Evolutionary conservation across 2,888 invertebrate species (phyloP).

Genomic region (Tachina lurida): DNA sequence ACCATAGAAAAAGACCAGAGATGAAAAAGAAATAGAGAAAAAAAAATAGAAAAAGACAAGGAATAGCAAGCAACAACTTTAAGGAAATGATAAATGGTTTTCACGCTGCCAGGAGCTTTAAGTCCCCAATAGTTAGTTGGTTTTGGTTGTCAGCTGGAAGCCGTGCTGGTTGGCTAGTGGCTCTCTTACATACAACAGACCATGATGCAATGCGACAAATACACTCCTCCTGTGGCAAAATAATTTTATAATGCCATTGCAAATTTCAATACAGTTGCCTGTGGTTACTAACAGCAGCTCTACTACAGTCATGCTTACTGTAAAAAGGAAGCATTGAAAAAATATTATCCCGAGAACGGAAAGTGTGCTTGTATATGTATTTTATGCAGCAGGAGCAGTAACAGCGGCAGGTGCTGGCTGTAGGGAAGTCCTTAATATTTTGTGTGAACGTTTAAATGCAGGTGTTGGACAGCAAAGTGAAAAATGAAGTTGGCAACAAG

Average conservation of each 20-base stretch:
- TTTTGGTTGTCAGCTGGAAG: slow-evolving; percentile 62
- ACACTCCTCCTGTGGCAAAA: slow-evolving; percentile 68
- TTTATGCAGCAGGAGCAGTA: slow-evolving; percentile 1
- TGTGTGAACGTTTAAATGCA: slow-evolving; percentile 19
- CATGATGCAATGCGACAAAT: slow-evolving; percentile 71
- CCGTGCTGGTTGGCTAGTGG: slow-evolving; percentile 37
- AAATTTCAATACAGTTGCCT: slow-evolving; percentile 68
- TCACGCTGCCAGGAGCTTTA: slow-evolving; percentile 71
- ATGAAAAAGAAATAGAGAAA: slow-evolving; percentile 14
- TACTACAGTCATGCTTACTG: slow-evolving; percentile 20
- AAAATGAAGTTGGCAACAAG: slow-evolving; percentile 72
- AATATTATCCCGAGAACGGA: background rate
- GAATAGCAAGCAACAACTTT: slow-evolving; percentile 48
- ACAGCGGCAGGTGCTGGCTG: slow-evolving; percentile 1
- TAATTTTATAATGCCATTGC: slow-evolving; percentile 64
- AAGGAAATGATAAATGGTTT: slow-evolving; percentile 73
- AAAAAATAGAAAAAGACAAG: slow-evolving; percentile 11
- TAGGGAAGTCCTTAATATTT: slow-evolving; percentile 26
- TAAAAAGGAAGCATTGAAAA: slow-evolving; percentile 8
- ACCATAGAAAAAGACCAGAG: slow-evolving; percentile 4
- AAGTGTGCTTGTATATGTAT: background rate
- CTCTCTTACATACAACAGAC: slow-evolving; percentile 44
- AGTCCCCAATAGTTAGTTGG: slow-evolving; percentile 68
- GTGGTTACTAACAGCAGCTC: slow-evolving; percentile 64
- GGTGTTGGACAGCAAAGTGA: slow-evolving; percentile 60